Base-by-base conservation (phyloP, 2,113 vertebrate species). In the Odontesthes bonariensis region DNA sequence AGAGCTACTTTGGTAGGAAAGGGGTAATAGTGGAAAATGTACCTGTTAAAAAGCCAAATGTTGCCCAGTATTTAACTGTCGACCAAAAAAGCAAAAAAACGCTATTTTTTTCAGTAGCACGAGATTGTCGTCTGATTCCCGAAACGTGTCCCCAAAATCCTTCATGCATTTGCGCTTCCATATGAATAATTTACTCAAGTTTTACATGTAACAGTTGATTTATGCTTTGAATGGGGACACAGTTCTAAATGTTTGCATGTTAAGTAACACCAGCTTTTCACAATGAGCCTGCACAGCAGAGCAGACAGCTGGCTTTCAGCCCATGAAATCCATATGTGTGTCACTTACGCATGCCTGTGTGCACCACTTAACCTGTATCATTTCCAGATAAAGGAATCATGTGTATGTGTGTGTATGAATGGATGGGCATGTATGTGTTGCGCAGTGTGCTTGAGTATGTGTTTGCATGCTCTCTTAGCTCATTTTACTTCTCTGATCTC, bases 401-500 rank as follows among this genome's bases (percentile, higher is more conserved):
- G 16, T 74, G 69, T 62, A 42, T 56, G 44, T 72, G 44, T 65
- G 59, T 64, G 38, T 81, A 27, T 38, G 35, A 38, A 49, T 49
- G 46, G 67, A 72, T 57, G 20, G 44, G 23, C 8, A 12, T 22
- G 22, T 65, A 62, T 81, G 66, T 82, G 70, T 78, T 17, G 40
- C 16, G 73, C 22, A 5, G 66, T 44, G 59, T 67, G 69, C 68
- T 8, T 49, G 52, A 38, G 61, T 42, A 58, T 49, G 69, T 49
- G 65, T 46, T 5, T 65, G 62, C 16, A 13, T 0, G 35, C 57
- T 67, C 47, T 78, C 66, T 72, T 59, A 70, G 86, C 92, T 95
- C 93, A 87, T 92, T 94, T 94, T 81, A 83, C 94, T 88, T 83
- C 74, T 77, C 85, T 88, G 90, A 91, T 94, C 92, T 96, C 93